Evolutionary conservation across 2,888 invertebrate species (phyloP).

Genomic region (Hydrotaea cyrtoneurina): DNA sequence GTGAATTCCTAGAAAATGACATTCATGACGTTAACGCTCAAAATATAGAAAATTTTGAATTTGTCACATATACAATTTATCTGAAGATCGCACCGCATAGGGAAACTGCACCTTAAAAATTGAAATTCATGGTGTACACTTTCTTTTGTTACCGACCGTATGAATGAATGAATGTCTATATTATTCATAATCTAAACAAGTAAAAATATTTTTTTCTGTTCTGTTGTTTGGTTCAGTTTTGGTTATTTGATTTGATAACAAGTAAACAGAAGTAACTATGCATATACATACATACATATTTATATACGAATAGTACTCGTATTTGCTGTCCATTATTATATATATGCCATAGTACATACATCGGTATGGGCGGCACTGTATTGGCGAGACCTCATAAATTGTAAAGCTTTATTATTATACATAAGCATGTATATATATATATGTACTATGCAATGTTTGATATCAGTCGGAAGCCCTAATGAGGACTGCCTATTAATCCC

Average conservation of each 20-base stretch:
- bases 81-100: too few species aligned
- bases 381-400: slow-evolving; percentile 6
- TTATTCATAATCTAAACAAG: slow-evolving; percentile 31
- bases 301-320: background rate
- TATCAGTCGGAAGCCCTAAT: slow-evolving; percentile 21
- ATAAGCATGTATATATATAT: background rate
- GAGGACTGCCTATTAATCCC: slow-evolving; percentile 2
- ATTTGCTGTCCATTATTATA: slow-evolving; percentile 7
- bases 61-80: too few species aligned
- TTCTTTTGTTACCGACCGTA: background rate
- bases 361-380: background rate
- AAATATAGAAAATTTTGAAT: too few species aligned
- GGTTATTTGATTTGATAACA: slow-evolving; percentile 41
- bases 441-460: background rate
- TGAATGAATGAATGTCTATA: background rate
- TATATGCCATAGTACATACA: background rate
- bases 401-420: background rate
- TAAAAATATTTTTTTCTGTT: slow-evolving; percentile 2
- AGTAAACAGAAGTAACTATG: slow-evolving; percentile 36
- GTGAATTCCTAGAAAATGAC: too few species aligned
- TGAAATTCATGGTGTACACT: background rate
- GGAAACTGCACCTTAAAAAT: too few species aligned
- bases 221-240: slow-evolving; percentile 19
- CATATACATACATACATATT: background rate
- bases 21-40: too few species aligned